Conservation (phyloP, 2,113 vertebrate genomes). For the Festucalex cinctus region DNA sequence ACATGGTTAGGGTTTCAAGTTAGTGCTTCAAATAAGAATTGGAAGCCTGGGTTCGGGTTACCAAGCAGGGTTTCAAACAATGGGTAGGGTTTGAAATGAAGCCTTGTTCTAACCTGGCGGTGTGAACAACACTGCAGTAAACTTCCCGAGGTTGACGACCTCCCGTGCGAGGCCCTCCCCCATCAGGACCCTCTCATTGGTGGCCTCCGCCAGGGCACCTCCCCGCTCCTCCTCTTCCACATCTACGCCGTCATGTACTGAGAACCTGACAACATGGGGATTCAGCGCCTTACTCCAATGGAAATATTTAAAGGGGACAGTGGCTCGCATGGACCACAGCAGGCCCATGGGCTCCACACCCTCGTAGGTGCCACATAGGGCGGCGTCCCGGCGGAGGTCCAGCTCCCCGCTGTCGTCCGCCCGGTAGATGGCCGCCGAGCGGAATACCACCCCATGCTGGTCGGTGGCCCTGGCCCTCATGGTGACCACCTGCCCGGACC, state of each 20-base stretch:
- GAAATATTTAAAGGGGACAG: conserved; percentile 15
- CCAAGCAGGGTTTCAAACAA: background rate
- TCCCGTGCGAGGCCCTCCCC: conserved; percentile 31
- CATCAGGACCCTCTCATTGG: conserved; percentile 46
- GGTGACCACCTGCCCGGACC: conserved; percentile 44
- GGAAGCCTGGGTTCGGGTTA: background rate
- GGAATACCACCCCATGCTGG: conserved; percentile 27
- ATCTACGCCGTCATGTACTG: conserved; percentile 27
- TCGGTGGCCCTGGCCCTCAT: conserved; percentile 39
- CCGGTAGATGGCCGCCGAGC: conserved; percentile 43
- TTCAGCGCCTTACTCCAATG: background rate
- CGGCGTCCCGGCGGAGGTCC: conserved; percentile 37
- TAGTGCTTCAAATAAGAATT: background rate
- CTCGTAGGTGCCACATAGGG: conserved; percentile 42
- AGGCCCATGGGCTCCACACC: conserved; percentile 57
- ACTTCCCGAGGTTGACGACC: conserved; percentile 23
- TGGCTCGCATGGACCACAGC: conserved; percentile 39
- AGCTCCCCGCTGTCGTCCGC: conserved; percentile 40
- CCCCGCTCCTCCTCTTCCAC: conserved; percentile 20
- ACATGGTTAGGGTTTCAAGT: background rate
- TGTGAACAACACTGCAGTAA: conserved; percentile 46
- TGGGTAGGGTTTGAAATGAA: background rate
- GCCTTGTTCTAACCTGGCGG: conserved; percentile 27
- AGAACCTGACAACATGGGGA: conserved; percentile 47
- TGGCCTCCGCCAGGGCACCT: conserved; percentile 37